phyloP scores from a whole-genome alignment of 2,797 vertebrate species.

The Myoxocephalus aenaeus region DNA sequence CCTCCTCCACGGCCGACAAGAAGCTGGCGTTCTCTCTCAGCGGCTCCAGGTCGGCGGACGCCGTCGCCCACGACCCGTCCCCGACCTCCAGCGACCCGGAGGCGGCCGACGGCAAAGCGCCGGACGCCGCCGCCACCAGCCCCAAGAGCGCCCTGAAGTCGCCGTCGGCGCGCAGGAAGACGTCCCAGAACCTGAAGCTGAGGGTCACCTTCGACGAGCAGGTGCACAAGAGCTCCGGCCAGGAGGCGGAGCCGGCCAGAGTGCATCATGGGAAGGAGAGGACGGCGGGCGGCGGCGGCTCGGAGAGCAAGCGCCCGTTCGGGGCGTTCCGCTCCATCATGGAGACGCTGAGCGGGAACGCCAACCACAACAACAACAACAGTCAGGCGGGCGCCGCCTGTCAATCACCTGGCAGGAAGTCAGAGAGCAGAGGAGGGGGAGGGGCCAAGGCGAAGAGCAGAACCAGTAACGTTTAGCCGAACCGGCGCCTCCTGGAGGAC shows the following conservation, averaged over 20 bases:
- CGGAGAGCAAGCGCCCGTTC: conserved; percentile 89
- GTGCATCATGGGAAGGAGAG: conserved; percentile 85
- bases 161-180: conserved; percentile 94
- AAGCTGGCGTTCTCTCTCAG: conserved; percentile 89
- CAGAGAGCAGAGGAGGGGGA: conserved; percentile 83
- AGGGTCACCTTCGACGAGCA: conserved; percentile 98
- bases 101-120: conserved; percentile 78
- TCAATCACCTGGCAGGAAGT: conserved; percentile 89
- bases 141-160: conserved; percentile 99
- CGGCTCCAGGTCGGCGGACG: conserved; percentile 88
- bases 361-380: conserved; percentile 83
- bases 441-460: conserved; percentile 89
- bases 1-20: conserved; percentile 76
- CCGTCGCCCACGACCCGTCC: conserved; percentile 86
- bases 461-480: conserved; percentile 83
- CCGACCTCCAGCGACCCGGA: conserved; percentile 91
- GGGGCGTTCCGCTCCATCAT: conserved; percentile 96
- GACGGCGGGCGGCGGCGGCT: conserved; percentile 63
- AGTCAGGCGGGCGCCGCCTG: conserved; percentile 62
- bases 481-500: conserved; percentile 38
- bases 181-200: conserved; percentile 94
- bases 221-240: conserved; percentile 86
- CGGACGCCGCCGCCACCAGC: conserved; percentile 87
- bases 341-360: conserved; percentile 95
- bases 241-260: conserved; percentile 78